These are phyloP conservation scores for Lycodopsis pacificus DNA, from an alignment of 2,797 vertebrate genomes.

Conservation along the genomic window DNA sequence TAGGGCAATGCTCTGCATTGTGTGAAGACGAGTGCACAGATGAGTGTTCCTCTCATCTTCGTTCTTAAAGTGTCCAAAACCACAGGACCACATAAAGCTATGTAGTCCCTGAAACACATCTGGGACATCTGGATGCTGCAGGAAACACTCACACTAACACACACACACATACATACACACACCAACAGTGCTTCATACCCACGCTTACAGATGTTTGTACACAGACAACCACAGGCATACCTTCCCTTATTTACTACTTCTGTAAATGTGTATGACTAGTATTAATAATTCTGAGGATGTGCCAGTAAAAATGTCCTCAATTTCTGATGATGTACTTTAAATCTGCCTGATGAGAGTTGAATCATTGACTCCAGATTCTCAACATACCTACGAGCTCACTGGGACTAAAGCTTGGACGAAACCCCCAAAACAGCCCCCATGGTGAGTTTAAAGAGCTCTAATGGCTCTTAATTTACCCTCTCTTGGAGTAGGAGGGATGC, in stretches of 20 bases:
- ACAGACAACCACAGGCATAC: slow-evolving; percentile 20
- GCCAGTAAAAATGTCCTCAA: background rate
- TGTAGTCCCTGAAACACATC: slow-evolving; percentile 57
- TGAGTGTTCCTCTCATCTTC: slow-evolving; percentile 47
- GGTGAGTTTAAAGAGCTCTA: slow-evolving; percentile 49
- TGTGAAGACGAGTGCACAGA: slow-evolving; percentile 38
- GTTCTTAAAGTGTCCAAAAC: slow-evolving; percentile 34
- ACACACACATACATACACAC: background rate
- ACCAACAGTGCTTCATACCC: slow-evolving; percentile 5
- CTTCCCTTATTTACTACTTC: slow-evolving; percentile 10
- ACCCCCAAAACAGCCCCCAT: slow-evolving; percentile 22
- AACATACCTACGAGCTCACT: slow-evolving; percentile 34
- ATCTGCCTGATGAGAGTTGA: slow-evolving; percentile 8
- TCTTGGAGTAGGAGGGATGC: slow-evolving; percentile 24
- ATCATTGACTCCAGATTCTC: slow-evolving; percentile 30
- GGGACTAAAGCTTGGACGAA: slow-evolving; percentile 19
- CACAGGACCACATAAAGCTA: slow-evolving; percentile 61
- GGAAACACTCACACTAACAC: slow-evolving; percentile 42
- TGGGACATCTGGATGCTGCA: slow-evolving; percentile 57
- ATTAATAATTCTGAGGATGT: background rate
- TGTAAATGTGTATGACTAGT: slow-evolving; percentile 1
- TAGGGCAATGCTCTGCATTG: slow-evolving; percentile 20
- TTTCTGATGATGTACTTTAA: background rate
- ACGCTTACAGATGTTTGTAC: slow-evolving; percentile 25
- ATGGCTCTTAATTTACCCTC: slow-evolving; percentile 40